Conservation (phyloP, 2,888 invertebrate species). For the Prosopocoilus inquinatus region DNA sequence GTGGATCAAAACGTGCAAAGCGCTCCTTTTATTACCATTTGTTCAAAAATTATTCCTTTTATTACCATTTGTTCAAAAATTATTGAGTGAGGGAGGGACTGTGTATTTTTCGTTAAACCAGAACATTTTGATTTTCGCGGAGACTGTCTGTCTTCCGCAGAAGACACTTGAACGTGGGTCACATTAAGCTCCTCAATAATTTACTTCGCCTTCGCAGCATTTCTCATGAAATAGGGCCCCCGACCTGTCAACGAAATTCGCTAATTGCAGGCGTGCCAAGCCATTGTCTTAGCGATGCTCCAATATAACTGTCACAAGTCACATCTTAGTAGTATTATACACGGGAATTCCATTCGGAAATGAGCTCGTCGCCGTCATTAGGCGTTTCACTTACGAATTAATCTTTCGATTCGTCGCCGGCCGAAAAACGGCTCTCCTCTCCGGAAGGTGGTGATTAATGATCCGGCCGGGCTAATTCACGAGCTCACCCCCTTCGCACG, state of each 20-base stretch:
- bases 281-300: constrained; percentile 36
- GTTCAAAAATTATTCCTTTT: too few relatives aligned
- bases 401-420: neutral
- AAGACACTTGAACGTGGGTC: too few relatives aligned
- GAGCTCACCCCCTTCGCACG: constrained; percentile 37
- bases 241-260: constrained; percentile 23
- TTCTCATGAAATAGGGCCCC: too few relatives aligned
- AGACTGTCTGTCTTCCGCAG: too few relatives aligned
- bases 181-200: too few relatives aligned
- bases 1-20: too few relatives aligned
- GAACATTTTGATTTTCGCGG: too few relatives aligned
- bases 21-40: too few relatives aligned
- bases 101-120: too few relatives aligned
- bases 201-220: too few relatives aligned
- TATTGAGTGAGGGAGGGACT: too few relatives aligned
- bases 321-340: constrained; percentile 24
- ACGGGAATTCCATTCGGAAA: neutral
- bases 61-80: too few relatives aligned
- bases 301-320: constrained; percentile 38
- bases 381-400: neutral
- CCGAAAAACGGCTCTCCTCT: neutral
- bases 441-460: constrained; percentile 35
- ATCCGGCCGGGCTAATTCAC: constrained; percentile 35
- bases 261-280: constrained; percentile 34
- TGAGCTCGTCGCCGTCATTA: neutral